Evolutionary conservation across 2,797 vertebrate genomes (phyloP), one percentile per base, ranked within the genome.

Genomic region (Scleropages formosus): DNA sequence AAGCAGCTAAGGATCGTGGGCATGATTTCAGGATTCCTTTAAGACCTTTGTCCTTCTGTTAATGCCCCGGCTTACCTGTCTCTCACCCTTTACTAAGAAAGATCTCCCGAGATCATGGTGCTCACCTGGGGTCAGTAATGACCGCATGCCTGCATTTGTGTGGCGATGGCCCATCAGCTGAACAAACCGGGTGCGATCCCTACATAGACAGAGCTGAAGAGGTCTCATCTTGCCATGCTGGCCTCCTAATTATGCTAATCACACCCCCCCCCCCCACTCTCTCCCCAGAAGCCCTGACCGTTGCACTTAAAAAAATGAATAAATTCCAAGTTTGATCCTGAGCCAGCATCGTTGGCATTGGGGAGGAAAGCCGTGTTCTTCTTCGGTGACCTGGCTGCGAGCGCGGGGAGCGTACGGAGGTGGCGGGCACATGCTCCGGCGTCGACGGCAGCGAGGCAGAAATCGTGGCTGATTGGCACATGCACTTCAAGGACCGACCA

Each of bases 231-330:
- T 13, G 46, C 47, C 22, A 18, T 16, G n/a, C 63, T 59, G 39
- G 27, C 53, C 64, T 56, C 27, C 64, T 67, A 60, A 67, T 67
- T 75, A 66, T 46, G 31, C 27, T 75, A 46, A 67, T 75, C 68
- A 75, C 27, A 8, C n/a, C 39, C 64, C 64, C 63, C 7, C 60
- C 51, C n/a, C n/a, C n/a, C 31, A 31, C 2, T 31, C 2, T 6
- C 31, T 31, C 31, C 64, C 8, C 60, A 39, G 53, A 58, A 46
- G 53, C 65, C 27, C 64, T 75, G 20, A 31, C 63, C 64, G 67
- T 26, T 53, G 26, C 20, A 22, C 47, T 47, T 68, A 26, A 67
- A 74, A 4, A 10, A 59, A 39, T 75, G 66, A 66, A 39, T n/a
- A n/a, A n/a, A n/a, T n/a, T n/a, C n/a, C n/a, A 15, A 64, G 22